These are phyloP conservation scores for Polymixis flavicincta DNA, from an alignment of 2,888 invertebrate genomes.

Conservation along the genomic window DNA sequence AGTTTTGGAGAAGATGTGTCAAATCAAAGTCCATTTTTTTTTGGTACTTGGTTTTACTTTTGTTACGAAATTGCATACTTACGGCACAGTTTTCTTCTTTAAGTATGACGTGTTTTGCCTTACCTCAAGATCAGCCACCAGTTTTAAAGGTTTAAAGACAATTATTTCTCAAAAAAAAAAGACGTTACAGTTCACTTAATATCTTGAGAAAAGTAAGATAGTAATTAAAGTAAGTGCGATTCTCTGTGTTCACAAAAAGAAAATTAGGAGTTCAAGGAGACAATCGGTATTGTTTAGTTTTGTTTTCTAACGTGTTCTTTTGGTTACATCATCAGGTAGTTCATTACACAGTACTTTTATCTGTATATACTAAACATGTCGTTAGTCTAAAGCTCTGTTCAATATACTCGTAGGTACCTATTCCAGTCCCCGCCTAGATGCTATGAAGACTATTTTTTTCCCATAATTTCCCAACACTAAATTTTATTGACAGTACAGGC, in stretches of 20 bases:
- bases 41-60: not conserved
- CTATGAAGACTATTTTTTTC: no score
- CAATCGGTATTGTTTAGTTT: no score
- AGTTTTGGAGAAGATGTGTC: not conserved
- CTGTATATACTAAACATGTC: not conserved
- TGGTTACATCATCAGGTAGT: no score
- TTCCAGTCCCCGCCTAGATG: not conserved
- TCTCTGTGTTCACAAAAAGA: no score
- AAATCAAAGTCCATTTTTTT: not conserved
- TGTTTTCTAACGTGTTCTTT: no score
- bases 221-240: no score
- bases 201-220: no score
- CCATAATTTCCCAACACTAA: not conserved
- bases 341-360: not conserved
- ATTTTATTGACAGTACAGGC: slow-evolving; percentile 12
- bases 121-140: no score
- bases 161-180: no score
- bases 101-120: not conserved
- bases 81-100: not conserved
- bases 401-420: not conserved
- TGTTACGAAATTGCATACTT: not conserved
- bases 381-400: not conserved
- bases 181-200: no score
- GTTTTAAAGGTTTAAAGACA: no score
- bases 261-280: no score